A percentile compares a stretch with the other conserved stretches of the same genome.
phyloP scores from a whole-genome alignment of 2,797 vertebrate genomes.

The Anas bahamensis region DNA sequence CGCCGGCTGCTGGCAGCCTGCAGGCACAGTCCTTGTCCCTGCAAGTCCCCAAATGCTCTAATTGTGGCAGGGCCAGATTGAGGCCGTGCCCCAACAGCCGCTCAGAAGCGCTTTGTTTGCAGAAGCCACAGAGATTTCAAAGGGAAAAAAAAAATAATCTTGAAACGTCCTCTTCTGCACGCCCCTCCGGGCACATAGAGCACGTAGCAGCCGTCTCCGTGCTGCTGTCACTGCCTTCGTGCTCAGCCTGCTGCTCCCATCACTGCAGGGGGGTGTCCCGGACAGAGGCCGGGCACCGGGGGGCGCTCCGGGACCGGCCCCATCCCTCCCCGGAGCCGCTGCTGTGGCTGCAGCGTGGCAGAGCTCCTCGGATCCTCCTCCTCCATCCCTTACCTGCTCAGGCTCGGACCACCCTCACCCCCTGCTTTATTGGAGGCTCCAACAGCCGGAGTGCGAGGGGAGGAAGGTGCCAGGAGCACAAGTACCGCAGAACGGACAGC shows the following conservation, averaged over 20 bases:
- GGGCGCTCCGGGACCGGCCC: neutral
- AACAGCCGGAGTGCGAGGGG: neutral
- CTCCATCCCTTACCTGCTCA: neutral
- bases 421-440: neutral
- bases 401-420: too few relatives aligned
- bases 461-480: fast-evolving
- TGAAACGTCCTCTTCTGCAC: neutral
- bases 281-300: neutral
- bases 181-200: fast-evolving
- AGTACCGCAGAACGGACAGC: neutral
- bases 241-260: neutral
- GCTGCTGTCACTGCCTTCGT: neutral
- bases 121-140: neutral
- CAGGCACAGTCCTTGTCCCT: fast-evolving
- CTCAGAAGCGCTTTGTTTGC: fast-evolving
- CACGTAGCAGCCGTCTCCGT: neutral
- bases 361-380: neutral
- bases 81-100: neutral
- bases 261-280: too few relatives aligned
- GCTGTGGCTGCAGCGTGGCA: neutral
- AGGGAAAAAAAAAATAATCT: too few relatives aligned
- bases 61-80: too few relatives aligned
- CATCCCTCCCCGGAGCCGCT: too few relatives aligned
- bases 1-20: neutral
- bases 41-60: neutral